Percentiles rank a stretch among this genome's conserved stretches.
Conservation (phyloP, 53 echinoderm and acorn worm species). For the Echinometra lucunter region DNA sequence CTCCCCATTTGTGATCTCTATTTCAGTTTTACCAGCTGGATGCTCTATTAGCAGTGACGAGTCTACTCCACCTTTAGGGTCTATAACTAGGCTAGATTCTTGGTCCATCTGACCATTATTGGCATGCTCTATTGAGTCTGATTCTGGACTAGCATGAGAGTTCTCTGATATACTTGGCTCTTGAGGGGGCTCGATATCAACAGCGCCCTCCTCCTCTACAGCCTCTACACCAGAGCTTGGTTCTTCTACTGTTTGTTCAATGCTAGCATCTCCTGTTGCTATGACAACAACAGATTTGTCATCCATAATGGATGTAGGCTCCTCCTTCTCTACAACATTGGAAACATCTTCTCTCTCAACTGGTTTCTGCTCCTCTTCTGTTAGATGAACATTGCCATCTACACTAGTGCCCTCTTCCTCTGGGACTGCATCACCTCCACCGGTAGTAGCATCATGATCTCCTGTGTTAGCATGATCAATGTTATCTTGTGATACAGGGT, state of each 20-base stretch:
- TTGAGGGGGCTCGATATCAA: constrained; percentile 13
- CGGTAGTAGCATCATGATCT: constrained; percentile 31
- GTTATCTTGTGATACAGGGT: constrained; percentile 32
- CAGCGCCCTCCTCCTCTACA: not conserved
- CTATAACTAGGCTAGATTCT: constrained; percentile 65
- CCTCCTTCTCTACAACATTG: constrained; percentile 18
- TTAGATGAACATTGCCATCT: constrained; percentile 17
- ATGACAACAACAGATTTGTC: constrained; percentile 42
- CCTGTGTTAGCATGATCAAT: constrained; percentile 29
- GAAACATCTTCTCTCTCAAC: constrained; percentile 12
- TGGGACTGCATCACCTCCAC: constrained; percentile 46
- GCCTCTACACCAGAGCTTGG: not conserved
- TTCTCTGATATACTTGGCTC: constrained; percentile 49
- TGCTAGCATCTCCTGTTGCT: constrained; percentile 40
- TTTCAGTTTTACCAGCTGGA: constrained; percentile 65
- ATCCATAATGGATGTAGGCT: constrained; percentile 21
- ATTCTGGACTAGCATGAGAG: constrained; percentile 11
- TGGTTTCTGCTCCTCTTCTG: constrained; percentile 34
- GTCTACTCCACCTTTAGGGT: constrained; percentile 56
- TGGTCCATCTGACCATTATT: constrained; percentile 67
- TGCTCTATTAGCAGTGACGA: constrained; percentile 59
- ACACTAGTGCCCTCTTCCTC: constrained; percentile 44
- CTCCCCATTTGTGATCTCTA: constrained; percentile 64
- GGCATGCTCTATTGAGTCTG: constrained; percentile 55
- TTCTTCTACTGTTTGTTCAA: constrained; percentile 38